phyloP scores from a whole-genome alignment of 1,140 invertebrate genomes.

The Venustaconcha ellipsiformis region DNA sequence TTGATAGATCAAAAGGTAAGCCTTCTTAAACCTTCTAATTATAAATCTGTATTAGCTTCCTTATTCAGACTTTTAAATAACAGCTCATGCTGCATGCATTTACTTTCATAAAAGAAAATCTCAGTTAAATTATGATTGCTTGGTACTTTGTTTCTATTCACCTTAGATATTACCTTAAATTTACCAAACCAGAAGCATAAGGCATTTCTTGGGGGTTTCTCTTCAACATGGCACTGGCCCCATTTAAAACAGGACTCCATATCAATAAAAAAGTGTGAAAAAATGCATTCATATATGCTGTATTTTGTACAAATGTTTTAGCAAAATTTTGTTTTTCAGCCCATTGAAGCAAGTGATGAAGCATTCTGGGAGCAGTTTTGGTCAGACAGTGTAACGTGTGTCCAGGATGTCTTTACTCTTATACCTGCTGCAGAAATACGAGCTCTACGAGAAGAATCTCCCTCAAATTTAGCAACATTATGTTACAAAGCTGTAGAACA shows the following conservation, averaged over 20 bases:
- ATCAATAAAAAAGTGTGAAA: background rate
- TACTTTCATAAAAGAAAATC: no score
- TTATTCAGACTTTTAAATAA: no score
- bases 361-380: constrained; percentile 99
- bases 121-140: no score
- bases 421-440: constrained; percentile 91
- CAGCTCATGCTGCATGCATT: no score
- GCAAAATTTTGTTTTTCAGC: constrained; percentile 72
- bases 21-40: no score
- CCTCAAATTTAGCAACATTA: constrained; percentile 98
- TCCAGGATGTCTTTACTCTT: constrained; percentile 97
- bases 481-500: constrained; percentile 99
- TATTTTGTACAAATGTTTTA: constrained; percentile 11
- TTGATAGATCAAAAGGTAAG: no score
- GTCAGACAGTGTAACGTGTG: constrained; percentile 92
- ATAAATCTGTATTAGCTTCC: no score
- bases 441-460: constrained; percentile 92
- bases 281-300: constrained; percentile 3
- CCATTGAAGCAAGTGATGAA: constrained; percentile 91
- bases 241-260: background rate
- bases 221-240: background rate
- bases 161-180: background rate
- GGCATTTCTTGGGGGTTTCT: background rate
- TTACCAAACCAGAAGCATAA: background rate
- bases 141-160: no score